These are phyloP conservation scores for Meloidogyne floridensis DNA, from an alignment of 1,140 invertebrate genomes.

Conservation along the genomic window DNA sequence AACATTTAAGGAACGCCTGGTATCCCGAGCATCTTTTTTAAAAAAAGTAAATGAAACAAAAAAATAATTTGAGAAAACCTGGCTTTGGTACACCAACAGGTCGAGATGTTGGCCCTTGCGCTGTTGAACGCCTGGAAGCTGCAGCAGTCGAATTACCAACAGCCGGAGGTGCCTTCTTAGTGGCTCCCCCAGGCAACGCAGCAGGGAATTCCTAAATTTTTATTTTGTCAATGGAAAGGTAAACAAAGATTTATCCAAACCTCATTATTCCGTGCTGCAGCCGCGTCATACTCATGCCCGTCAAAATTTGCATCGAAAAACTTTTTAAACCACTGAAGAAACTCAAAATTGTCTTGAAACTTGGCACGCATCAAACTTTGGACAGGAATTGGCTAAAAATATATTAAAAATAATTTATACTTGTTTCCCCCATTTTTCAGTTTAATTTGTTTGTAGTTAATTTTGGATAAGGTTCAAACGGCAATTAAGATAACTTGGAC, in stretches of 20 bases:
- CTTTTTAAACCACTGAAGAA: constrained; percentile 99
- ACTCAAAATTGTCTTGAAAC: constrained; percentile 94
- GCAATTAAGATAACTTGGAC: too few species aligned
- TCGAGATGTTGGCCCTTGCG: constrained; percentile 5
- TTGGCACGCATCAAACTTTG: constrained; percentile 93
- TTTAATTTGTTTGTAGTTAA: too few species aligned
- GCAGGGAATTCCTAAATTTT: constrained; percentile 37
- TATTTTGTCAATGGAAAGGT: neutral
- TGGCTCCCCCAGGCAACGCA: constrained; percentile 28
- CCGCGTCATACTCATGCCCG: constrained; percentile 87
- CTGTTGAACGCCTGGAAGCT: neutral
- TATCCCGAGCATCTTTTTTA: neutral
- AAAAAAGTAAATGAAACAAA: neutral
- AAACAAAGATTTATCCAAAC: constrained; percentile 48
- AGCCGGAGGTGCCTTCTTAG: constrained; percentile 39
- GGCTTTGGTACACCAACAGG: constrained; percentile 1
- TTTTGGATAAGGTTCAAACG: too few species aligned
- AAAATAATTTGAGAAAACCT: neutral
- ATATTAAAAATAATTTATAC: too few species aligned
- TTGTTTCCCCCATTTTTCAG: too few species aligned
- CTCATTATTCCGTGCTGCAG: constrained; percentile 80
- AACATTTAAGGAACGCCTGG: neutral
- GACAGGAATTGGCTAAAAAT: constrained; percentile 85
- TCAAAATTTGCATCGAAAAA: constrained; percentile 99
- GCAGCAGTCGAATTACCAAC: neutral